These are phyloP conservation scores for Drosophila tanythrix DNA, from an alignment of 2,888 invertebrate genomes.

Conservation along the genomic window DNA sequence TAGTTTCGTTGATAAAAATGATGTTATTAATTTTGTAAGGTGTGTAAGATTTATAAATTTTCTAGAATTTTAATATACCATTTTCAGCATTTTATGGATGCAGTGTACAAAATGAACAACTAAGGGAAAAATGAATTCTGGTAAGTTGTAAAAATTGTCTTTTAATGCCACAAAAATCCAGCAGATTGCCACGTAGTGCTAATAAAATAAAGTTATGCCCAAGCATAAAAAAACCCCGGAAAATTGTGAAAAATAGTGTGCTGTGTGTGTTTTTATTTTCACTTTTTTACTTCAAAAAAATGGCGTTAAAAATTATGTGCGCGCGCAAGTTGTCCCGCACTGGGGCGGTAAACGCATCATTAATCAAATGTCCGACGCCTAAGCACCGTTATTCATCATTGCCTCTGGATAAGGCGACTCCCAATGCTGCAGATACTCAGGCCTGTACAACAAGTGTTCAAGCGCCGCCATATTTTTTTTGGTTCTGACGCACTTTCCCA, in stretches of 20 bases:
- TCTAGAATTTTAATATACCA: background rate
- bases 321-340: constrained; percentile 55
- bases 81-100: background rate
- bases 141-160: constrained; percentile 81
- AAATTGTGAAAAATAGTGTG: constrained; percentile 75
- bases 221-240: constrained; percentile 65
- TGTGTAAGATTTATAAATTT: background rate
- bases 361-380: constrained; percentile 80
- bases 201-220: constrained; percentile 81
- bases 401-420: constrained; percentile 61
- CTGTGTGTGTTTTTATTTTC: constrained; percentile 36
- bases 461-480: constrained; percentile 59
- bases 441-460: constrained; percentile 8
- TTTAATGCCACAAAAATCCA: constrained; percentile 80
- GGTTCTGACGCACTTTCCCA: constrained; percentile 26
- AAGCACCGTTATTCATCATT: constrained; percentile 81
- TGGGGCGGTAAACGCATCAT: constrained; percentile 79
- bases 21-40: background rate
- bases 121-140: constrained; percentile 63
- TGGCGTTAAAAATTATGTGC: constrained; percentile 72
- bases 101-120: constrained; percentile 39
- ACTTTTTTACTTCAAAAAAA: constrained; percentile 46
- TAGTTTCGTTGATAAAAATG: background rate
- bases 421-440: constrained; percentile 15
- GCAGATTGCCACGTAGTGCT: constrained; percentile 82